phyloP scores from a whole-genome alignment of 1,140 invertebrate genomes.

The Asbolus verrucosus region DNA sequence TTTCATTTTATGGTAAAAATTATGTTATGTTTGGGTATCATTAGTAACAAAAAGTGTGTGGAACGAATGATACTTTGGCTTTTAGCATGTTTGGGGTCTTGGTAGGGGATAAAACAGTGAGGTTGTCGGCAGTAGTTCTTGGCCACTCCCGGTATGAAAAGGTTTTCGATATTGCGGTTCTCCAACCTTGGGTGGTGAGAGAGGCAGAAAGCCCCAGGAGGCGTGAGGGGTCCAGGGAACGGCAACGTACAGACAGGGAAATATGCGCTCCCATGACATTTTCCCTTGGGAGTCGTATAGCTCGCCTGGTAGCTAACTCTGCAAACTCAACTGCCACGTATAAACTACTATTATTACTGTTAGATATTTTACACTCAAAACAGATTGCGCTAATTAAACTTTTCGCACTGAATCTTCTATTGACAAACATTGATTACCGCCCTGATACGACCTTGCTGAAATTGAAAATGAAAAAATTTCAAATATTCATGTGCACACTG shows the following conservation, averaged over 20 bases:
- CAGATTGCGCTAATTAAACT: conserved; percentile 42
- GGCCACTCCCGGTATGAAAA: background rate
- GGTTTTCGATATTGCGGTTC: conserved; percentile 38
- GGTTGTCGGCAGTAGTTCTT: too few relatives aligned
- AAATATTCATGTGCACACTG: too few relatives aligned
- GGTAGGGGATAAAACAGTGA: too few relatives aligned
- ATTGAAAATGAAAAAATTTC: too few relatives aligned
- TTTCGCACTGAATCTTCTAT: conserved; percentile 10
- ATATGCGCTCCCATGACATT: conserved; percentile 61
- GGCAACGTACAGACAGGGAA: conserved; percentile 58
- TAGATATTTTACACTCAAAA: conserved; percentile 53
- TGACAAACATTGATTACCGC: background rate
- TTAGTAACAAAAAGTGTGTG: conserved; percentile 4
- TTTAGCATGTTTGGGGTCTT: too few relatives aligned
- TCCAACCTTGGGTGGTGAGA: conserved; percentile 46
- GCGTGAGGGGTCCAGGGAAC: conserved; percentile 50
- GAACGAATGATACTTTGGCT: conserved; percentile 24
- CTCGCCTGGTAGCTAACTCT: conserved; percentile 56
- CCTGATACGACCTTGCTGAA: too few relatives aligned
- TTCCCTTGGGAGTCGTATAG: conserved; percentile 59
- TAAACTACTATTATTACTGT: conserved; percentile 60
- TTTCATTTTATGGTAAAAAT: too few relatives aligned
- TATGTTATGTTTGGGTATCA: conserved; percentile 20
- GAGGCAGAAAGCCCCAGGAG: conserved; percentile 49
- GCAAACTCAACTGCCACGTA: conserved; percentile 54